Evolutionary conservation across 2,113 vertebrate species (phyloP).

Genomic region (Thamnaconus septentrionalis): DNA sequence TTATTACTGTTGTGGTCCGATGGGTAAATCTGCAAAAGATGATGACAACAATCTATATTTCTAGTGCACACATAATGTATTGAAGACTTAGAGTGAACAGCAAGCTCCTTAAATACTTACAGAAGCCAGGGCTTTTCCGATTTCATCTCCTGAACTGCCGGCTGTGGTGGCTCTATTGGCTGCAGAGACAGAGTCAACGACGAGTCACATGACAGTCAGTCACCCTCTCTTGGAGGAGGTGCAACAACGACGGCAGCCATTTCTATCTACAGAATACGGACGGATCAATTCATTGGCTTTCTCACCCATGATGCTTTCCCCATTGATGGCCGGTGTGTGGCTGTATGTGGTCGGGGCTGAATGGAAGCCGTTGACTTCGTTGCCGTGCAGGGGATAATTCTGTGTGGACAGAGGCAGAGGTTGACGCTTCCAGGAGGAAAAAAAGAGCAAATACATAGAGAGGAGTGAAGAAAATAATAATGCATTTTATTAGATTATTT

Average conservation of each 20-base stretch:
- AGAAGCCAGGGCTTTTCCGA: slow-evolving; percentile 97
- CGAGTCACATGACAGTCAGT: slow-evolving; percentile 24
- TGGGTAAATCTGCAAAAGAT: slow-evolving; percentile 88
- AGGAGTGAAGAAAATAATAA: no score
- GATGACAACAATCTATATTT: background rate
- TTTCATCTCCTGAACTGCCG: slow-evolving; percentile 95
- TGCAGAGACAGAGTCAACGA: slow-evolving; percentile 63
- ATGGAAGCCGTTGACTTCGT: slow-evolving; percentile 92
- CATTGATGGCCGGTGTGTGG: slow-evolving; percentile 88
- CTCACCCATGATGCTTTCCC: slow-evolving; percentile 89
- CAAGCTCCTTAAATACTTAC: slow-evolving; percentile 73
- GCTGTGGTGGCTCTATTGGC: slow-evolving; percentile 88
- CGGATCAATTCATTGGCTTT: background rate
- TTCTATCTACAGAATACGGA: no score
- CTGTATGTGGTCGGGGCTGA: slow-evolving; percentile 82
- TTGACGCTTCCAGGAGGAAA: slow-evolving; percentile 1
- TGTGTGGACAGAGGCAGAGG: slow-evolving; percentile 67
- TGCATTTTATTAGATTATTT: no score
- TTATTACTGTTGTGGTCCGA: slow-evolving; percentile 98
- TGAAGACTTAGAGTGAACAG: no score
- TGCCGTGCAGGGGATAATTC: slow-evolving; percentile 91
- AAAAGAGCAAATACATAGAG: no score
- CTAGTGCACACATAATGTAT: no score
- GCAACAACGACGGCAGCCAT: no score
- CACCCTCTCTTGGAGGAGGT: no score